A percentile compares a stretch with the other conserved stretches of the same genome.
Evolutionary conservation across 2,113 vertebrate genomes (phyloP).

Genomic region (Labrus mixtus): DNA sequence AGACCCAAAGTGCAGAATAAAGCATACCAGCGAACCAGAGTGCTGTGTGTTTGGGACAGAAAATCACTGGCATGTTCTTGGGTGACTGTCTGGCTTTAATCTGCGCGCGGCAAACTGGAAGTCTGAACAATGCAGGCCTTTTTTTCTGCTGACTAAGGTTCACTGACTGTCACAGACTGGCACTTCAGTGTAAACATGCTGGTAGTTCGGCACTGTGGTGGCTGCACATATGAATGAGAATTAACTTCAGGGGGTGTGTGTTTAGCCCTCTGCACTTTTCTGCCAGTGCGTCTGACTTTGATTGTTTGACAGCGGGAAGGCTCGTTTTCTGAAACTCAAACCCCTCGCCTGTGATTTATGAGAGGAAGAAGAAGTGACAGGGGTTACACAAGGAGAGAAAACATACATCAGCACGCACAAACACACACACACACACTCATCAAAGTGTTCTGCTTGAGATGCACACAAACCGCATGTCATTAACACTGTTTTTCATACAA

Average conservation of each 20-base stretch:
- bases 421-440: constrained; percentile 13
- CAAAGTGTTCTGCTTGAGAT: constrained; percentile 26
- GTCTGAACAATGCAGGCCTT: constrained; percentile 59
- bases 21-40: constrained; percentile 53
- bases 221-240: constrained; percentile 48
- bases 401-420: constrained; percentile 35
- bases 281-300: constrained; percentile 50
- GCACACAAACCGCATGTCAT: constrained; percentile 49
- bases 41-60: constrained; percentile 55
- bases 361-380: constrained; percentile 69
- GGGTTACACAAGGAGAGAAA: constrained; percentile 57
- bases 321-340: constrained; percentile 60
- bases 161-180: constrained; percentile 67
- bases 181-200: constrained; percentile 62
- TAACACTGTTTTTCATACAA: constrained; percentile 61
- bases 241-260: constrained; percentile 28
- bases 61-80: constrained; percentile 71
- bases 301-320: constrained; percentile 71
- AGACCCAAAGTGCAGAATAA: constrained; percentile 46
- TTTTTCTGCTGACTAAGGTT: constrained; percentile 59
- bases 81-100: constrained; percentile 74
- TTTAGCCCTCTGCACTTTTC: constrained; percentile 52
- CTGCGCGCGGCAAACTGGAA: constrained; percentile 58
- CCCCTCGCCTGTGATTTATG: constrained; percentile 70
- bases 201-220: constrained; percentile 40